These are phyloP conservation scores for Aphis gossypii DNA, from an alignment of 1,140 invertebrate species.

Conservation along the genomic window DNA sequence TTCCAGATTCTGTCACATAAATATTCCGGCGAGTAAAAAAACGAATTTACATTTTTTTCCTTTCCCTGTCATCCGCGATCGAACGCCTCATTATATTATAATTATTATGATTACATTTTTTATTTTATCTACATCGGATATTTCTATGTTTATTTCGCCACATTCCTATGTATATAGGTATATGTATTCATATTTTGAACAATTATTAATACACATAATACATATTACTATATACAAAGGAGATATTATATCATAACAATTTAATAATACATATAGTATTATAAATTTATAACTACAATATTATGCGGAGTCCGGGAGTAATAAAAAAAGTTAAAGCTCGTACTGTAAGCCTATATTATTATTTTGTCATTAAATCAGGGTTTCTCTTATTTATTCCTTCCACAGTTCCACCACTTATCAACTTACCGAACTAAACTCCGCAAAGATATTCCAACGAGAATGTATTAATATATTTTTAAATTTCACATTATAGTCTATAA, in stretches of 20 bases:
- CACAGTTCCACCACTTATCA: not conserved
- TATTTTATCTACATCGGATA: not conserved
- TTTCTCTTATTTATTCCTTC: not conserved
- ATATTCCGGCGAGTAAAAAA: not conserved
- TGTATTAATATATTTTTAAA: not conserved
- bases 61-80: not conserved
- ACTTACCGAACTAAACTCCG: not conserved
- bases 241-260: not conserved
- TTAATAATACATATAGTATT: not conserved
- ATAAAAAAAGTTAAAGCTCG: not conserved
- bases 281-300: not conserved
- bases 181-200: not conserved
- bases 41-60: not conserved
- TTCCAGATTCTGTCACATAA: constrained; percentile 36
- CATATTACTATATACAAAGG: not conserved
- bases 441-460: not conserved
- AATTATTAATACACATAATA: not conserved
- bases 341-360: not conserved
- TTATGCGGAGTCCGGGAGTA: not conserved
- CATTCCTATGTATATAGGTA: not conserved
- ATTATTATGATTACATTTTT: not conserved
- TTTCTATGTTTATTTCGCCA: not conserved
- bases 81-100: too few relatives aligned
- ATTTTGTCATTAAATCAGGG: not conserved
- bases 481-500: not conserved